phyloP scores from a whole-genome alignment of 2,888 invertebrate genomes.

The Oasisia sp. region DNA sequence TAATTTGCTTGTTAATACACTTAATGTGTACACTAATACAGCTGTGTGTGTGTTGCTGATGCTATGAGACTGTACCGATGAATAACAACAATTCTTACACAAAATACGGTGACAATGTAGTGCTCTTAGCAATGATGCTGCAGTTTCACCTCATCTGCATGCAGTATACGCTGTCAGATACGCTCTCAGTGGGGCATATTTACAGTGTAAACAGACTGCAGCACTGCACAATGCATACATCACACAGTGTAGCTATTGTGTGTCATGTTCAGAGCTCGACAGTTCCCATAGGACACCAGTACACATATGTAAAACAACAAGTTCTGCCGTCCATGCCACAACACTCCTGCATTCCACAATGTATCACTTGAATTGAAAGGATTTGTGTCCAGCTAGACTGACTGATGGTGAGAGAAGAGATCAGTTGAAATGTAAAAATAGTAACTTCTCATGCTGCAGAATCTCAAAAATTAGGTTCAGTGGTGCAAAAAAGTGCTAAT shows the following conservation, averaged over 20 bases:
- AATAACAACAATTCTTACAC: not conserved
- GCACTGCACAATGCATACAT: not conserved
- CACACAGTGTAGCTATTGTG: not conserved
- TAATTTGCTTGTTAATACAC: no score
- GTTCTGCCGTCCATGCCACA: no score
- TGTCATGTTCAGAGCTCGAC: no score
- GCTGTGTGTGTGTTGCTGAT: not conserved
- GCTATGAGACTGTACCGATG: not conserved
- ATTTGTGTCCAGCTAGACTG: slow-evolving; percentile 1
- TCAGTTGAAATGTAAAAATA: not conserved
- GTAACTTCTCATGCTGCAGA: not conserved
- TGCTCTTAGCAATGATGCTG: not conserved
- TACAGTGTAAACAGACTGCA: not conserved
- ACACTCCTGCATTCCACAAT: no score
- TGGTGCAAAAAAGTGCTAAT: no score
- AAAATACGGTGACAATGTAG: not conserved
- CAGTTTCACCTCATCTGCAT: not conserved
- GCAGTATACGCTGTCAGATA: not conserved
- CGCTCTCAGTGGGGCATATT: not conserved
- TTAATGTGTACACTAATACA: not conserved
- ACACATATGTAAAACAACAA: no score
- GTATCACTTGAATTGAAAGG: not conserved
- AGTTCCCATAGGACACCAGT: no score
- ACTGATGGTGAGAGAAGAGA: not conserved
- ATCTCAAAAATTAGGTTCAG: no score